Base-by-base conservation (phyloP, 1,140 invertebrate species). In the Hylaeus volcanicus region DNA sequence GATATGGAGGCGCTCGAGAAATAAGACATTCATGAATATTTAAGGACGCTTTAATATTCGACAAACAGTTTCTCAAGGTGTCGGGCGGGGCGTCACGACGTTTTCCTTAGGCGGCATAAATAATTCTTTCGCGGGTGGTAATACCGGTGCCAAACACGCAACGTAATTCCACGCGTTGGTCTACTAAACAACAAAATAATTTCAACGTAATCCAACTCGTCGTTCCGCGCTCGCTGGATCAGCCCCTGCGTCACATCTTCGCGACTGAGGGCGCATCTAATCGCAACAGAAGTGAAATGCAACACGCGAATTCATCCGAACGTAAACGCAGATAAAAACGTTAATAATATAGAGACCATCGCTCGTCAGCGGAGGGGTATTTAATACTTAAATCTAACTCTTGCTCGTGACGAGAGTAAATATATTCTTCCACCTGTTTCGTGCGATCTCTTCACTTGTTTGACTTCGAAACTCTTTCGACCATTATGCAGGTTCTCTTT, bases 1-100 rank as follows among this genome's bases (percentile, higher is more conserved):
- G 79, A 69, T 53, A 75, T 51, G 53, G 65, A 8, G 55, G 53
- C 70, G 53, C 55, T n/a, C 70, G 45, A 70, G 65, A 45, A 72
- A 75, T 81, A 84, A 81, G 68, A 76, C 60, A 56, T 81, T 84
- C 82, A 77, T 84, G 82, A 84, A 84, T 84, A 84, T 84, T 81
- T 77, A 84, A 73, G 58, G 37, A 48, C 58, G 51, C 43, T 81
- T 81, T 81, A 81, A 84, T 81, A 84, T 84, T 76, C 73, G 82
- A 70, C 79, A 58, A 68, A 84, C 69, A 51, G 70, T 84, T 77
- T 60, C 15, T 71, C 43, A 48, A 61, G 37, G 56, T 73, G 69
- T 77, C 79, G 37, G 55, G 26, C 43, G 61, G 66, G 66, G 39
- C 61, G 53, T 76, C 51, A 64, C 74, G n/a, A 58, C 53, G 15